Evolutionary conservation across 2,888 invertebrate species (phyloP).

Genomic region (Incurvaria masculella): DNA sequence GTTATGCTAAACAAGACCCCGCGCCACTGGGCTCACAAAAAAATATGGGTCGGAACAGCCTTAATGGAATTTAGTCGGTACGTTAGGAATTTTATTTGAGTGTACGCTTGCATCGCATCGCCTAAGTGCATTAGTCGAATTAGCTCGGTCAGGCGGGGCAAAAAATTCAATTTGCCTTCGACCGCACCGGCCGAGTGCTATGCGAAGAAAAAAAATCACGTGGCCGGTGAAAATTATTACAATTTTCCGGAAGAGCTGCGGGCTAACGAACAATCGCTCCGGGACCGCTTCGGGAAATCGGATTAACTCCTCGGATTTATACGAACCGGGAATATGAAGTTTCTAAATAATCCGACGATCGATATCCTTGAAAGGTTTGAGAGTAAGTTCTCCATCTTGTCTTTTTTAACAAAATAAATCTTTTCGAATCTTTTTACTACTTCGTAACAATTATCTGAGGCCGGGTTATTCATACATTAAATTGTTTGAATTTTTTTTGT

Average conservation of each 20-base stretch:
- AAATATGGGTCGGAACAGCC: too few species aligned
- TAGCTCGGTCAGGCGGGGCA: conserved; percentile 45
- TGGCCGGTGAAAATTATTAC: conserved; percentile 43
- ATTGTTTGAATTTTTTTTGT: too few species aligned
- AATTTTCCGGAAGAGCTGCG: conserved; percentile 34
- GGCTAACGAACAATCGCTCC: conserved; percentile 32
- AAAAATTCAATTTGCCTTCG: conserved; percentile 52
- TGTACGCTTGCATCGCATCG: conserved; percentile 26
- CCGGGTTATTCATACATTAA: too few species aligned
- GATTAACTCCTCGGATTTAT: conserved; percentile 39
- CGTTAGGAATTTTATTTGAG: too few species aligned
- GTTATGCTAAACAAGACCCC: too few species aligned
- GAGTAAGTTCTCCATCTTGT: too few species aligned
- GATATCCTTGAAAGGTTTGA: neutral
- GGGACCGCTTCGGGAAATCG: conserved; percentile 36
- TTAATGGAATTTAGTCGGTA: too few species aligned
- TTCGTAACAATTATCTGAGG: too few species aligned
- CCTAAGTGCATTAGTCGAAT: conserved; percentile 50
- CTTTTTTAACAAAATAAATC: too few species aligned
- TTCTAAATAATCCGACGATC: neutral
- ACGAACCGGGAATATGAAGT: conserved; percentile 18
- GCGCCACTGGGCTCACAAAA: too few species aligned
- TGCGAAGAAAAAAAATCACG: conserved; percentile 33
- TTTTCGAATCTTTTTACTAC: too few species aligned
- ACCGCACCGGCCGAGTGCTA: conserved; percentile 25